Evolutionary conservation across 2,888 invertebrate species (phyloP).

Genomic region (Xylota sylvarum): DNA sequence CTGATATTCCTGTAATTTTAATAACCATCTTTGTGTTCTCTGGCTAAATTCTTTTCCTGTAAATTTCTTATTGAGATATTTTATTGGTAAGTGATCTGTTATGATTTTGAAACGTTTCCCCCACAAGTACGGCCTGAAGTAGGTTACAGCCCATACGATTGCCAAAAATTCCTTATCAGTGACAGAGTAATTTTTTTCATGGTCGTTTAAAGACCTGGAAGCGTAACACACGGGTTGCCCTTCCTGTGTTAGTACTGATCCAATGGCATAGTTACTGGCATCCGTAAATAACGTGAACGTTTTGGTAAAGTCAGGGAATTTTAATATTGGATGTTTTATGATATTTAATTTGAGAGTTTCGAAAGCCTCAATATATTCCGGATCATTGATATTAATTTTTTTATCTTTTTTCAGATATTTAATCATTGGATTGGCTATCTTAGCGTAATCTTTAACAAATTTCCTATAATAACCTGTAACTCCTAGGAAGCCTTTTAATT

Average conservation of each 20-base stretch:
- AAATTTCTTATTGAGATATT: too few relatives aligned
- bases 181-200: neutral
- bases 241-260: neutral
- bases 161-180: neutral
- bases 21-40: neutral
- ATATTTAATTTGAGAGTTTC: neutral
- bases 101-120: too few relatives aligned
- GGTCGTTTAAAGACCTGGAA: neutral
- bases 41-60: neutral
- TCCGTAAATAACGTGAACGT: neutral
- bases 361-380: neutral
- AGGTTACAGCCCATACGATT: neutral
- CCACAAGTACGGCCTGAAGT: too few relatives aligned
- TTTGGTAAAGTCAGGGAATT: neutral
- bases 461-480: neutral
- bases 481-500: neutral
- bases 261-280: neutral
- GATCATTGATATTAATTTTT: neutral
- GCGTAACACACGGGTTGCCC: too few relatives aligned
- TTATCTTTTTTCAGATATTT: neutral
- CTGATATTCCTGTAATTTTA: neutral
- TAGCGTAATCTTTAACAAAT: neutral
- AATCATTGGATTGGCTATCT: neutral
- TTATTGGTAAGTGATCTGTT: too few relatives aligned
- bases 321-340: neutral